Base-by-base conservation (phyloP, 2,113 vertebrate species). In the Riparia riparia region DNA sequence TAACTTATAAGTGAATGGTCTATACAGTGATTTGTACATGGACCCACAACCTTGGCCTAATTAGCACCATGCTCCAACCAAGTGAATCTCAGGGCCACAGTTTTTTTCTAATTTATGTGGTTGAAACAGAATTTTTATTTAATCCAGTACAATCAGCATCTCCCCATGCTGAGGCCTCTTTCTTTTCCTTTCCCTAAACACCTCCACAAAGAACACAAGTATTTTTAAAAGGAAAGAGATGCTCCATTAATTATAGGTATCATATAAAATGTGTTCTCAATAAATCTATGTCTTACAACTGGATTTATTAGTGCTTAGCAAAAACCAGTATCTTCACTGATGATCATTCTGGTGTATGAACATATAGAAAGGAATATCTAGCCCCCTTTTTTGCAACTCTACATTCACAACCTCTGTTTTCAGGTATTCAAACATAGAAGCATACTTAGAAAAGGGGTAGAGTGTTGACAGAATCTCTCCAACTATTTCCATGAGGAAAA, bases 101-200 rank as follows among this genome's bases (percentile, higher is more conserved):
- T 78, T 86, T 51, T 45, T 22, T 65, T 26, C 12, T 44, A 41
- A 32, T 58, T 56, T 69, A 44, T 1, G 19, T 37, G 3, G 4
- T 39, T 63, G 29, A 41, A 41, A 14, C 10, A 17, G 5, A 63
- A 82, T 10, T 18, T 7, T 65, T 80, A 66, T 68, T 70, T 65
- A 12, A 65, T 41, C 7, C 17, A 31, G 14, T 60, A 24, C 16
- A 15, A 56, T 53, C 31, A 37, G 5, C 8, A 5, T 31, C 12
- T 47, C 5, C 17, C 17, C 4, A 10, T 34, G 17, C 0, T 86
- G 10, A 72, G 2, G 20, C 1, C 8, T 22, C 44, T 32, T 32
- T 22, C 31, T 58, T 49, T 76, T 6, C 8, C 9, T 61, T 21
- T 31, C 9, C 13, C 19, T 28, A 49, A 72, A 51, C 29, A 68